Percentiles rank a stretch among this genome's conserved stretches.
Conservation (phyloP, 2,888 invertebrate genomes). For the Gryllus longicercus region DNA sequence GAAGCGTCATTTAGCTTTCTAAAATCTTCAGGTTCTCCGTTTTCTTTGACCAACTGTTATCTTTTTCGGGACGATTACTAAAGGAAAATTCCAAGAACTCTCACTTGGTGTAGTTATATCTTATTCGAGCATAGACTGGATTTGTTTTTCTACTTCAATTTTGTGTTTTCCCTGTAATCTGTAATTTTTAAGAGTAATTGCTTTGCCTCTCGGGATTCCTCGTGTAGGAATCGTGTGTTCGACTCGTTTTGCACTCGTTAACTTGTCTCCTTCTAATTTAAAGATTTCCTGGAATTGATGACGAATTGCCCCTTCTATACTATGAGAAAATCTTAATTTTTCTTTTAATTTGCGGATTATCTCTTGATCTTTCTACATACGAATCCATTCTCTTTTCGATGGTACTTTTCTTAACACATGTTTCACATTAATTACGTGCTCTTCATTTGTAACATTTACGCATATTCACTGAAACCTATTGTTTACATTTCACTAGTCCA, state of each 20-base stretch:
- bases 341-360: neutral
- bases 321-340: neutral
- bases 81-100: conserved; percentile 34
- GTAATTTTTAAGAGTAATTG: conserved; percentile 20
- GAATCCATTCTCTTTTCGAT: too few relatives aligned
- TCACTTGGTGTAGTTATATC: neutral
- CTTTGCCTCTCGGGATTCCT: neutral
- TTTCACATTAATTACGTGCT: too few relatives aligned
- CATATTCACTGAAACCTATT: too few relatives aligned
- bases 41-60: conserved; percentile 37
- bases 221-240: conserved; percentile 22
- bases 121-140: neutral
- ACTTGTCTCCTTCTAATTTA: conserved; percentile 20
- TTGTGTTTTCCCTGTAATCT: neutral
- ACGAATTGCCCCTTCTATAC: neutral
- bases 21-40: conserved; percentile 41
- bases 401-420: too few relatives aligned
- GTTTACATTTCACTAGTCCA: too few relatives aligned
- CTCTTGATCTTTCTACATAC: too few relatives aligned
- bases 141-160: conserved; percentile 3
- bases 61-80: conserved; percentile 42
- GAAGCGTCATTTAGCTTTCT: conserved; percentile 37
- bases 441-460: too few relatives aligned
- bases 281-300: neutral
- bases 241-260: neutral